phyloP scores from a whole-genome alignment of 2,113 vertebrate genomes.

The Amblyopsis rosae region DNA sequence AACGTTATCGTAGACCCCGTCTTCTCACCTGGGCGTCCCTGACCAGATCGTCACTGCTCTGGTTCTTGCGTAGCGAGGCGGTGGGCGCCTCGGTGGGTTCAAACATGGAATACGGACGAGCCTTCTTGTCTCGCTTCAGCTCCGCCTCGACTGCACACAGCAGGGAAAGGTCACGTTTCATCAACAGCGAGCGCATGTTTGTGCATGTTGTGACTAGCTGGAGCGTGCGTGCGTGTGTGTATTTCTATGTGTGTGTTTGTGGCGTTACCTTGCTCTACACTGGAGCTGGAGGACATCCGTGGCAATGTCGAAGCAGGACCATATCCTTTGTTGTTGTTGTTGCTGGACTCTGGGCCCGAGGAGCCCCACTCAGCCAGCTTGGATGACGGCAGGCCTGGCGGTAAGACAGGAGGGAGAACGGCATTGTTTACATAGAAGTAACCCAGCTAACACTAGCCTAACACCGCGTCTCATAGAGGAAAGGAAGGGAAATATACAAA shows the following conservation, averaged over 20 bases:
- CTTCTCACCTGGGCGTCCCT: conserved; percentile 85
- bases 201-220: neutral
- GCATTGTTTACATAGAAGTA: neutral
- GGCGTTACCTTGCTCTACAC: conserved; percentile 78
- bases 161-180: conserved; percentile 14
- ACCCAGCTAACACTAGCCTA: neutral
- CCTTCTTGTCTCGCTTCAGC: conserved; percentile 85
- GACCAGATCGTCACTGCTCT: conserved; percentile 94
- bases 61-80: conserved; percentile 87
- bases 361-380: conserved; percentile 79
- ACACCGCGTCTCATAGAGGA: neutral
- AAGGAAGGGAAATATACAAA: neutral
- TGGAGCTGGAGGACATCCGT: conserved; percentile 64
- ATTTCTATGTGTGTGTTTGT: neutral
- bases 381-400: conserved; percentile 54
- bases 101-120: conserved; percentile 92
- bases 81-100: conserved; percentile 82
- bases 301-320: conserved; percentile 74
- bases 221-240: neutral
- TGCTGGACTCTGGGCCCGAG: conserved; percentile 67
- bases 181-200: neutral
- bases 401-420: neutral
- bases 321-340: conserved; percentile 61
- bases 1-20: neutral
- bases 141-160: conserved; percentile 78